Conservation (phyloP, 2,888 invertebrate genomes). For the Lathronympha strigana region DNA sequence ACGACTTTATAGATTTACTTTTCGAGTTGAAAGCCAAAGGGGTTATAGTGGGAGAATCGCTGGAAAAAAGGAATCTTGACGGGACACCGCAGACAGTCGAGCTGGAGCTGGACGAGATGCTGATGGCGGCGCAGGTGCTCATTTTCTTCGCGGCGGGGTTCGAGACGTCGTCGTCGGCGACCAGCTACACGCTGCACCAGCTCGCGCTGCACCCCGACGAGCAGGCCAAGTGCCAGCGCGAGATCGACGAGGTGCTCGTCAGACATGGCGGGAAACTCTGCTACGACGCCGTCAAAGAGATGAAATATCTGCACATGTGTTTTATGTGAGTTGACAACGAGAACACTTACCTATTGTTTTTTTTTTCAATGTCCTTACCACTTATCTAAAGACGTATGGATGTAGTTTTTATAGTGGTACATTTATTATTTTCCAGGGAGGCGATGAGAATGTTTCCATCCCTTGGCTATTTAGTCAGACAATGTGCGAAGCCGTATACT, state of each 20-base stretch:
- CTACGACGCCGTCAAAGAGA: constrained; percentile 53
- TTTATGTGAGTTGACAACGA: constrained; percentile 42
- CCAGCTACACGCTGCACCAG: neutral
- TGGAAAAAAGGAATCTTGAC: neutral
- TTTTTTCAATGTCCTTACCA: neutral
- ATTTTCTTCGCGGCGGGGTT: constrained; percentile 64
- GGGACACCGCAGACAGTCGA: neutral
- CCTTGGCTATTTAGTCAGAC: constrained; percentile 31
- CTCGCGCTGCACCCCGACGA: too few relatives aligned
- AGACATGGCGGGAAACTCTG: constrained; percentile 51
- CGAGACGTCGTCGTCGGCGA: constrained; percentile 51
- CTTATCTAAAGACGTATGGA: too few relatives aligned
- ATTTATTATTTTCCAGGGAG: constrained; percentile 33
- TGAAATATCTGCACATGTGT: constrained; percentile 44
- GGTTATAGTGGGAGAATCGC: neutral
- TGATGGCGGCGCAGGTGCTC: constrained; percentile 53
- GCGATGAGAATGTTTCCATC: constrained; percentile 39
- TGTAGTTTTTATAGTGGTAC: too few relatives aligned
- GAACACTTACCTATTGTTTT: too few relatives aligned
- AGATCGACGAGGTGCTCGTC: constrained; percentile 55
- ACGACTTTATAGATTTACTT: constrained; percentile 11
- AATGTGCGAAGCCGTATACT: constrained; percentile 36
- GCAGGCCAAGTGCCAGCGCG: constrained; percentile 57
- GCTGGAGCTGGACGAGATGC: neutral
- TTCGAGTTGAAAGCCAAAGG: constrained; percentile 4